A percentile compares a stretch with the other conserved stretches of the same genome.
These are phyloP conservation scores for Tachysurus fulvidraco DNA, from an alignment of 2,113 vertebrate species.

Conservation along the genomic window DNA sequence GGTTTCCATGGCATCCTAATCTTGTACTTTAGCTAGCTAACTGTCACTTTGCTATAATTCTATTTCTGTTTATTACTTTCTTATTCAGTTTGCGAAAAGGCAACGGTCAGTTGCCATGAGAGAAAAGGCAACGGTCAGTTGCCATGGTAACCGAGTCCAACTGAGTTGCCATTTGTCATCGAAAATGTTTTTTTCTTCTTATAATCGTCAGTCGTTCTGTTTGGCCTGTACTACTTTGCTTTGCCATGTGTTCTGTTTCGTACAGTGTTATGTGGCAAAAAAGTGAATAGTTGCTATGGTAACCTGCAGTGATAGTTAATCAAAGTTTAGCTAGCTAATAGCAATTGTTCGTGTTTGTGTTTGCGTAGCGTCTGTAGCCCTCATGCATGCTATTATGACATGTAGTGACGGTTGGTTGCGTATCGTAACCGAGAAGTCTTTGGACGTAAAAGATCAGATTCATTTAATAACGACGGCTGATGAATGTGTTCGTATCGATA, in stretches of 20 bases:
- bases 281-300: background rate
- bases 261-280: background rate
- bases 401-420: background rate
- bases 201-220: background rate
- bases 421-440: background rate
- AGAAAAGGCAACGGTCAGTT: background rate
- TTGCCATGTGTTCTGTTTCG: no score
- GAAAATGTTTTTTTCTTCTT: background rate
- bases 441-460: background rate
- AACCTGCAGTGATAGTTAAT: background rate
- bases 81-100: background rate
- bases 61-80: background rate
- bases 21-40: no score
- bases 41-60: background rate
- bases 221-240: no score
- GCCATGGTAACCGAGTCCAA: background rate
- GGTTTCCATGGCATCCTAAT: background rate
- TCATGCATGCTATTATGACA: no score
- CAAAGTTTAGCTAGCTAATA: background rate
- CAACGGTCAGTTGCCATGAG: background rate
- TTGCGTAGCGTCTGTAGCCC: background rate
- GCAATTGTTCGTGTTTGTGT: background rate
- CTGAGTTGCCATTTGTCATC: background rate
- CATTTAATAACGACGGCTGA: background rate
- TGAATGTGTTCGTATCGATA: background rate